Evolutionary conservation across 2,888 invertebrate genomes (phyloP).

Genomic region (Eulithis testata): DNA sequence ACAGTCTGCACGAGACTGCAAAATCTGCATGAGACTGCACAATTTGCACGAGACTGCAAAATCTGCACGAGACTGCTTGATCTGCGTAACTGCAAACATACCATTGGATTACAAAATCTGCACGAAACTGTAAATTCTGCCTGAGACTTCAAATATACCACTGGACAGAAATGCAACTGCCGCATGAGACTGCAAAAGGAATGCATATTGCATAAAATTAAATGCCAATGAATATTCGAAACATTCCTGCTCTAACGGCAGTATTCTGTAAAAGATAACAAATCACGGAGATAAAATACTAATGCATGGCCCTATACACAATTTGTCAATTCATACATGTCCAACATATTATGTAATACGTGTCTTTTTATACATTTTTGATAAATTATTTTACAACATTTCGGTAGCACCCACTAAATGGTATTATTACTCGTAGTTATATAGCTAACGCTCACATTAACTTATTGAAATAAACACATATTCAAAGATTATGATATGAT

Average conservation of each 20-base stretch:
- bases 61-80: background rate
- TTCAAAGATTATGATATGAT: constrained; percentile 29
- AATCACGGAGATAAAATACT: too few relatives aligned
- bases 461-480: constrained; percentile 28
- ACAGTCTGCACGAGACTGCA: background rate
- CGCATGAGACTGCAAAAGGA: background rate
- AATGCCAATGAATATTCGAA: background rate
- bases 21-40: constrained; percentile 2
- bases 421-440: background rate
- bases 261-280: too few relatives aligned
- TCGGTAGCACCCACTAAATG: too few relatives aligned
- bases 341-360: background rate
- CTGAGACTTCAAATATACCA: background rate
- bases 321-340: too few relatives aligned
- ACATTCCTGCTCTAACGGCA: too few relatives aligned
- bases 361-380: too few relatives aligned
- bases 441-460: background rate
- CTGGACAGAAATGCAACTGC: too few relatives aligned
- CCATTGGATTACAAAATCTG: background rate
- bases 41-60: background rate
- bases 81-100: background rate
- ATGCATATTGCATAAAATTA: background rate
- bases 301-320: too few relatives aligned
- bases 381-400: too few relatives aligned
- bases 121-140: background rate